Percentiles rank a stretch among this genome's conserved stretches.
Conservation (phyloP, 2,113 vertebrate species). For the Tychaedon coryphoeus region DNA sequence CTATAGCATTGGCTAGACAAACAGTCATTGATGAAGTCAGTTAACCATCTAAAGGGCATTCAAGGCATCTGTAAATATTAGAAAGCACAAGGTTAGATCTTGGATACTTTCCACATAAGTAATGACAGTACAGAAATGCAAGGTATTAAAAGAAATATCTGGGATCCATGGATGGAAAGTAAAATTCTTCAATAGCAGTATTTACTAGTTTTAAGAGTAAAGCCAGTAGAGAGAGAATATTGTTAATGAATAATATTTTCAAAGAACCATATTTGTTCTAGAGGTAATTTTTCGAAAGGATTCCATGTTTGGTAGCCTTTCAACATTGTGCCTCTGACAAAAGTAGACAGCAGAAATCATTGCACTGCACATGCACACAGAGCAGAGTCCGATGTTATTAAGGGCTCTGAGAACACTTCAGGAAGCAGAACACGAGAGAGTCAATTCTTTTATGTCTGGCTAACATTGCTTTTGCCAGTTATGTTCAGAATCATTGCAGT, state of each 20-base stretch:
- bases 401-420: constrained; percentile 34
- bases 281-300: neutral
- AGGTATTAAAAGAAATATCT: neutral
- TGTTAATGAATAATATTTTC: neutral
- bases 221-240: neutral
- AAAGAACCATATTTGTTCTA: neutral
- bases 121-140: neutral
- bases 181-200: neutral
- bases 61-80: neutral
- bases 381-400: neutral
- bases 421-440: constrained; percentile 61
- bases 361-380: neutral
- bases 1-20: neutral
- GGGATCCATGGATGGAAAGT: neutral
- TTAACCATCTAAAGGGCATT: neutral
- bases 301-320: neutral
- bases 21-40: neutral
- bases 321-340: neutral
- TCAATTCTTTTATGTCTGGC: constrained; percentile 64
- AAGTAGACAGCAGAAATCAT: neutral
- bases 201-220: neutral
- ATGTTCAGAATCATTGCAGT: constrained; percentile 49
- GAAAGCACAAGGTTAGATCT: neutral
- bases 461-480: constrained; percentile 46
- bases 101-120: neutral